Percentiles rank a stretch among this genome's conserved stretches.
Evolutionary conservation across 2,113 vertebrate species (phyloP).

Genomic region (Mungos mungo): DNA sequence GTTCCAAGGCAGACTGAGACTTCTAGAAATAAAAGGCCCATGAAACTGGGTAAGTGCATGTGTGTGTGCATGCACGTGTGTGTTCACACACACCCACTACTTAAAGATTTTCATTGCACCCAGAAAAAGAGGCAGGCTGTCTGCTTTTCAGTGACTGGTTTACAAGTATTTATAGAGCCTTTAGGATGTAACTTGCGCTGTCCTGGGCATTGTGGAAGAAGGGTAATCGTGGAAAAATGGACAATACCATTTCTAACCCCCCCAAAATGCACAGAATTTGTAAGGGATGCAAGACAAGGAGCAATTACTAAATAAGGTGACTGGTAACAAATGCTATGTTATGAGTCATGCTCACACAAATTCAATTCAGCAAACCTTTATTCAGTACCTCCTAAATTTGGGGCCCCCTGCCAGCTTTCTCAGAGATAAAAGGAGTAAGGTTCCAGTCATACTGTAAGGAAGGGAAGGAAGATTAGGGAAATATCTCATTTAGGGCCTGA

Average conservation of each 20-base stretch:
- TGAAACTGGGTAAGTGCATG: background rate
- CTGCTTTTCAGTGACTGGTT: background rate
- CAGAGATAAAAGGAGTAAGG: background rate
- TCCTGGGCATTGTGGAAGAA: background rate
- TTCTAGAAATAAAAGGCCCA: constrained; percentile 64
- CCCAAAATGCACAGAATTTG: background rate
- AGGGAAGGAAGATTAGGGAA: background rate
- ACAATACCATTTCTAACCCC: background rate
- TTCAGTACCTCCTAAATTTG: background rate
- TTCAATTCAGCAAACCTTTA: background rate
- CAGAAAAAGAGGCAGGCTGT: background rate
- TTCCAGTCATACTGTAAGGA: background rate
- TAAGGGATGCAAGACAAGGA: background rate
- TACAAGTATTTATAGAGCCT: background rate
- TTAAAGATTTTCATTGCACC: background rate
- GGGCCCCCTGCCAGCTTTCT: background rate
- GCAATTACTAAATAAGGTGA: background rate
- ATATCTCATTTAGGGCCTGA: background rate
- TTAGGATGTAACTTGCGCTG: background rate
- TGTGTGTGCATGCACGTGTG: background rate
- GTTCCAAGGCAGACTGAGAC: constrained; percentile 60
- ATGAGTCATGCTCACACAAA: background rate
- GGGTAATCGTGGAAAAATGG: background rate
- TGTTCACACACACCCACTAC: fast-evolving
- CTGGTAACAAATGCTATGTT: background rate